Evolutionary conservation across 1,140 invertebrate genomes (phyloP).

Genomic region (Zaprionus taronus): DNA sequence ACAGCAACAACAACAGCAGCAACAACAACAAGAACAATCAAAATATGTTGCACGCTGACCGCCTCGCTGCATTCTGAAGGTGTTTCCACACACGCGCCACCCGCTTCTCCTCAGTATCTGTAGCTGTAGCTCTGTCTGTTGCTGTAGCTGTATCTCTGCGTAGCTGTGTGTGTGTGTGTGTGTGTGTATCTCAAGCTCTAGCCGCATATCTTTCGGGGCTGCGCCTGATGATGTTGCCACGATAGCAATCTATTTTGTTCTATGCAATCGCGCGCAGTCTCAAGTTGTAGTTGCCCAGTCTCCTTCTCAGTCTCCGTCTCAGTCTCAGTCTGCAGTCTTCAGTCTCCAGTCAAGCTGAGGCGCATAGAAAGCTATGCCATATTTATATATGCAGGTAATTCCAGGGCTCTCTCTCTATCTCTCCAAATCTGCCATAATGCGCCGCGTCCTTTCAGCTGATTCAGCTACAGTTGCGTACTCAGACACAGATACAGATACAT

Average conservation of each 20-base stretch:
- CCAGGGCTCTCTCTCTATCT: background rate
- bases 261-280: constrained; percentile 57
- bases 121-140: background rate
- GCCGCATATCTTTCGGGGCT: constrained; percentile 50
- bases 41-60: constrained; percentile 69
- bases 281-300: too few relatives aligned
- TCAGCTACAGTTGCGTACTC: constrained; percentile 62
- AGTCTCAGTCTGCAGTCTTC: background rate
- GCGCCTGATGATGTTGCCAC: constrained; percentile 81
- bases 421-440: constrained; percentile 65
- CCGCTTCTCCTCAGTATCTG: constrained; percentile 28
- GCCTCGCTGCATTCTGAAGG: constrained; percentile 81
- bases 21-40: constrained; percentile 55
- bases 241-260: constrained; percentile 84
- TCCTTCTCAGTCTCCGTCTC: too few relatives aligned
- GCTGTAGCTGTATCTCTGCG: constrained; percentile 6
- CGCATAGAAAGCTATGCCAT: background rate
- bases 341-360: background rate
- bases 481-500: constrained; percentile 16
- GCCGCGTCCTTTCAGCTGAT: constrained; percentile 78
- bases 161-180: background rate
- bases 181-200: constrained; percentile 35
- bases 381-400: constrained; percentile 5
- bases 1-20: constrained; percentile 34
- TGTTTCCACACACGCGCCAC: constrained; percentile 53